phyloP scores from a whole-genome alignment of 2,888 invertebrate genomes.

The Drosophila diplacantha region DNA sequence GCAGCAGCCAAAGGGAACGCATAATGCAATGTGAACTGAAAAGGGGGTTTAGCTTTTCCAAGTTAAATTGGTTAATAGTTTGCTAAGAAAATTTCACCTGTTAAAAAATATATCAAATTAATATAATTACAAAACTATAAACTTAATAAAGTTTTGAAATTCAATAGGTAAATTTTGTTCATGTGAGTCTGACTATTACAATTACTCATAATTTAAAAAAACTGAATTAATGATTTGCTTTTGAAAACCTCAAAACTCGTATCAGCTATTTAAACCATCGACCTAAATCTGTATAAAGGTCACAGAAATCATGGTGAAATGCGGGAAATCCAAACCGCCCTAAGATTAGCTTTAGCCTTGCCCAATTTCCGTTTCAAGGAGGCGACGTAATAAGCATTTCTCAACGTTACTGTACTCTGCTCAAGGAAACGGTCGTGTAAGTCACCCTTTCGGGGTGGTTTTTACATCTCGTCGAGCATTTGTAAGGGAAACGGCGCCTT shows the following conservation, averaged over 20 bases:
- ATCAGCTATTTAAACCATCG: background rate
- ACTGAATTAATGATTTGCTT: background rate
- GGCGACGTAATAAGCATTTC: slow-evolving; percentile 8
- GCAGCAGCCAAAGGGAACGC: slow-evolving; percentile 63
- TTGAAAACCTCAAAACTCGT: background rate
- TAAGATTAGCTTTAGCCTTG: slow-evolving; percentile 15
- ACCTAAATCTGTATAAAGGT: slow-evolving; percentile 4
- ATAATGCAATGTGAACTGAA: slow-evolving; percentile 35
- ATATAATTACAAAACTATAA: too few species aligned
- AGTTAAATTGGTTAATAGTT: too few species aligned
- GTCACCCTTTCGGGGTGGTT: slow-evolving; percentile 42
- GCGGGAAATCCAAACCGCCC: background rate
- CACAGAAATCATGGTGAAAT: background rate
- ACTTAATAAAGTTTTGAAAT: too few species aligned
- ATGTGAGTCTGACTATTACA: too few species aligned
- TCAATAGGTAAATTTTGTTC: too few species aligned
- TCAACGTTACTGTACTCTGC: slow-evolving; percentile 42
- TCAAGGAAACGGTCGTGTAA: slow-evolving; percentile 26
- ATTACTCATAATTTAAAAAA: background rate
- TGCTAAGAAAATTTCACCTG: too few species aligned
- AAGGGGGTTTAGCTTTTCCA: background rate
- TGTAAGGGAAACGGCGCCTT: slow-evolving; percentile 9
- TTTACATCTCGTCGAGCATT: slow-evolving; percentile 5
- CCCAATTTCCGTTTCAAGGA: slow-evolving; percentile 3
- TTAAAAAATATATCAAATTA: background rate